phyloP scores from a whole-genome alignment of 1,140 invertebrate species.

The Cyphomyrmex costatus region DNA sequence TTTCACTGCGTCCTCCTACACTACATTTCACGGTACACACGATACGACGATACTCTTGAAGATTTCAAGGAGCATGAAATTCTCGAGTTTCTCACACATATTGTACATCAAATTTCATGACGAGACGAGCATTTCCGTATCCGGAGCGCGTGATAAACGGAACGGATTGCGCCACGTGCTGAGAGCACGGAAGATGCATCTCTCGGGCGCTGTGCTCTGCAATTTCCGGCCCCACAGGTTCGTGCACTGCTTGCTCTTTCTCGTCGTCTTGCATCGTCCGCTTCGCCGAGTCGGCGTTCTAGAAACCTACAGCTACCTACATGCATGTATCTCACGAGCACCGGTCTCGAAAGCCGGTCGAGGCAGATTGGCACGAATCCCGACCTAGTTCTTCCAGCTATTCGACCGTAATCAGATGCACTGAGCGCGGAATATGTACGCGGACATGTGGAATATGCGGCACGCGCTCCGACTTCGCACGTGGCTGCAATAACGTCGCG shows the following conservation, averaged over 20 bases:
- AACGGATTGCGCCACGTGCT: neutral
- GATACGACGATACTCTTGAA: neutral
- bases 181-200: neutral
- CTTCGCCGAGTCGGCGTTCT: constrained; percentile 59
- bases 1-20: no score
- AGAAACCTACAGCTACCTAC: constrained; percentile 77
- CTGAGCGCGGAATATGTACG: constrained; percentile 28
- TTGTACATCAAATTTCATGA: neutral
- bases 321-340: constrained; percentile 42
- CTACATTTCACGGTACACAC: neutral
- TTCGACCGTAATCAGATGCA: constrained; percentile 61
- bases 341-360: constrained; percentile 75
- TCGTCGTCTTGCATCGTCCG: neutral
- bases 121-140: neutral
- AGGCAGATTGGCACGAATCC: constrained; percentile 52
- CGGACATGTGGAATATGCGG: constrained; percentile 12
- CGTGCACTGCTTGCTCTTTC: constrained; percentile 51
- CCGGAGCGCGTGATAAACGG: neutral
- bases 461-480: neutral
- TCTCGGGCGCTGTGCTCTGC: constrained; percentile 18
- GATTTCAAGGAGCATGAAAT: neutral
- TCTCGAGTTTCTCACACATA: neutral
- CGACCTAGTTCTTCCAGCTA: constrained; percentile 70
- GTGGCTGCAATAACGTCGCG: neutral
- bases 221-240: constrained; percentile 53